phyloP scores from a whole-genome alignment of 2,113 vertebrate genomes.

The Thunnus thynnus region DNA sequence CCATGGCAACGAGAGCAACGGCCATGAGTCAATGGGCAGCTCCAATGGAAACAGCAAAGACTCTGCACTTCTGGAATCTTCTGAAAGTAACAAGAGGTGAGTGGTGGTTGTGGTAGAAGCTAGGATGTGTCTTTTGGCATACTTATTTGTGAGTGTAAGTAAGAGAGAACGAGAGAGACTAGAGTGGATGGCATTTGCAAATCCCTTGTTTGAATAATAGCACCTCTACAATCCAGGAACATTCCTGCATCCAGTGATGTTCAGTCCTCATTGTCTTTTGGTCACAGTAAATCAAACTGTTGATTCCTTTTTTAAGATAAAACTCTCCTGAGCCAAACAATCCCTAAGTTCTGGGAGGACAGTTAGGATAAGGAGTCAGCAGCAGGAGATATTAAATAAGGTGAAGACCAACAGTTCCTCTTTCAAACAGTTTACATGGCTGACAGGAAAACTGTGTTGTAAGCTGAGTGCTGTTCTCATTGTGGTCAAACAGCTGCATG shows the following conservation, averaged over 20 bases:
- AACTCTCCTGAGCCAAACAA: background rate
- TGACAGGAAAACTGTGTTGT: background rate
- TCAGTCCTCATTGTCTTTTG: background rate
- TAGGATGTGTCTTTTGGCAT: background rate
- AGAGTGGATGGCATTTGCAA: background rate
- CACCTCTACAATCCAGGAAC: background rate
- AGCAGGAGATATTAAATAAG: background rate
- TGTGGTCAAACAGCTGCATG: background rate
- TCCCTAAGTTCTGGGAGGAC: background rate
- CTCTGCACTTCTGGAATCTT: slow-evolving; percentile 86
- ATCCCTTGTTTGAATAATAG: background rate
- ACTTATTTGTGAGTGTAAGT: background rate
- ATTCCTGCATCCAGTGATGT: background rate
- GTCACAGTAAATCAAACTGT: background rate
- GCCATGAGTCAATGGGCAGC: slow-evolving; percentile 85
- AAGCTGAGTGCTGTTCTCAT: background rate
- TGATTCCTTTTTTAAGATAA: background rate
- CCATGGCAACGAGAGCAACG: slow-evolving; percentile 83
- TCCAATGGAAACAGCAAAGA: slow-evolving; percentile 90
- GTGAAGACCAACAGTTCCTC: background rate
- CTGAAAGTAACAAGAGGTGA: slow-evolving; percentile 89
- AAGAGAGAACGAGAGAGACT: background rate
- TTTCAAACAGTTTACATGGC: background rate
- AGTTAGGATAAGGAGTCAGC: background rate
- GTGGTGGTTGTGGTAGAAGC: slow-evolving; percentile 12